Percentiles rank a stretch among this genome's conserved stretches.
Conservation (phyloP, 2,888 invertebrate genomes). For the Cyclophora punctaria region DNA sequence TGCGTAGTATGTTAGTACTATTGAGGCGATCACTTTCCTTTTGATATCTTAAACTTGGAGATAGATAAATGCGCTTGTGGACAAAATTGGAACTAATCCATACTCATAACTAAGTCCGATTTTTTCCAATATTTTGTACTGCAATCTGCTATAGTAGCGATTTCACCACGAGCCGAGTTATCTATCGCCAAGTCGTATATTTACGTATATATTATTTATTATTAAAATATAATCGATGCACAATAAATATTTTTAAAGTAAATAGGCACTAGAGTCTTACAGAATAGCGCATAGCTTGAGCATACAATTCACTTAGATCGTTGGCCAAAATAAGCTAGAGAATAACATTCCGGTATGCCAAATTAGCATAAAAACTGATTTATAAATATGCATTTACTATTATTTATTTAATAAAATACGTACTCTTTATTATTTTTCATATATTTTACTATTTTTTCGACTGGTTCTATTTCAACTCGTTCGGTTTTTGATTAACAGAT, state of each 20-base stretch:
- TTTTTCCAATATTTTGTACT: no score
- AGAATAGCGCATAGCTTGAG: conserved; percentile 2
- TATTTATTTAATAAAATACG: conserved; percentile 20
- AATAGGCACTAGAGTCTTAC: conserved; percentile 4
- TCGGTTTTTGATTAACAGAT: conserved; percentile 9
- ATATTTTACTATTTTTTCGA: conserved; percentile 9
- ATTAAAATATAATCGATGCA: conserved; percentile 4
- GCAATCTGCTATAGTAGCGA: not conserved
- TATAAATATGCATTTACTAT: conserved; percentile 40
- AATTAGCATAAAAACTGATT: conserved; percentile 44
- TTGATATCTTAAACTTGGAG: not conserved
- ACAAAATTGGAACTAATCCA: no score
- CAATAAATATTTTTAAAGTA: not conserved
- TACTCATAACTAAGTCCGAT: no score
- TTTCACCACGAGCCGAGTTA: not conserved
- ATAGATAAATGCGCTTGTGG: no score
- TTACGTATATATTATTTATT: conserved; percentile 6
- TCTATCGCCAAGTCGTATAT: no score
- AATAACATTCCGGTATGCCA: conserved; percentile 66
- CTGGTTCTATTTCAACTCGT: conserved; percentile 8
- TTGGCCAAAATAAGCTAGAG: conserved; percentile 47
- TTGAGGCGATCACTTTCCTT: conserved; percentile 8
- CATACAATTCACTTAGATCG: conserved; percentile 6
- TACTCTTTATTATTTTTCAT: not conserved
- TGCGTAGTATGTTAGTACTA: conserved; percentile 24